Conservation (phyloP, 2,113 vertebrate species). For the Cyprinodon brontotheroides region DNA sequence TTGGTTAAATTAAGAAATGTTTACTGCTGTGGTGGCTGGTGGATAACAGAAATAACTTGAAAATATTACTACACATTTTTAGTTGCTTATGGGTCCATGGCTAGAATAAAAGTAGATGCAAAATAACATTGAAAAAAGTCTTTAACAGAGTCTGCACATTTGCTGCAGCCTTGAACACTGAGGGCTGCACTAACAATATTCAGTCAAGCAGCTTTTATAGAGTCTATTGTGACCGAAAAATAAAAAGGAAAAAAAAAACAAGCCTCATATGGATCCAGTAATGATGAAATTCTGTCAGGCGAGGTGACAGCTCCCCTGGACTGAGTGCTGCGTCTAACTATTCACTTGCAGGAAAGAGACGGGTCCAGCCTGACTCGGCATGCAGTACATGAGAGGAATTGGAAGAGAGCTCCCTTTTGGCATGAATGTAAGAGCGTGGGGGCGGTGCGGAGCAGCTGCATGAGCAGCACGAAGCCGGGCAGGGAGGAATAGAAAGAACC, state of each 20-base stretch:
- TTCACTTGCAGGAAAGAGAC: conserved; percentile 15
- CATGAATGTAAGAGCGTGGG: conserved; percentile 23
- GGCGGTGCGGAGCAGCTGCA: conserved; percentile 22
- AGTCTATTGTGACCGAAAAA: conserved; percentile 14
- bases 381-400: conserved; percentile 8
- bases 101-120: background rate
- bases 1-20: background rate
- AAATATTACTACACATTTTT: background rate
- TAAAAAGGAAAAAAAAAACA: background rate
- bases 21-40: background rate
- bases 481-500: conserved; percentile 5
- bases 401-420: conserved; percentile 19
- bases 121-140: background rate
- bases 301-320: conserved; percentile 29
- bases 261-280: conserved; percentile 7
- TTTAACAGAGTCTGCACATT: background rate
- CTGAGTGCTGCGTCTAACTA: conserved; percentile 18
- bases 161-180: background rate
- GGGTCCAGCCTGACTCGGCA: background rate
- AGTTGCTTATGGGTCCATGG: background rate
- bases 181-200: conserved; percentile 17
- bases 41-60: background rate
- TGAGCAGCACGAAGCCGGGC: conserved; percentile 5
- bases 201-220: conserved; percentile 15
- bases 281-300: conserved; percentile 39